Percentiles rank a stretch among this genome's conserved stretches.
phyloP scores from a whole-genome alignment of 2,113 vertebrate genomes.

The Eulemur macaco region DNA sequence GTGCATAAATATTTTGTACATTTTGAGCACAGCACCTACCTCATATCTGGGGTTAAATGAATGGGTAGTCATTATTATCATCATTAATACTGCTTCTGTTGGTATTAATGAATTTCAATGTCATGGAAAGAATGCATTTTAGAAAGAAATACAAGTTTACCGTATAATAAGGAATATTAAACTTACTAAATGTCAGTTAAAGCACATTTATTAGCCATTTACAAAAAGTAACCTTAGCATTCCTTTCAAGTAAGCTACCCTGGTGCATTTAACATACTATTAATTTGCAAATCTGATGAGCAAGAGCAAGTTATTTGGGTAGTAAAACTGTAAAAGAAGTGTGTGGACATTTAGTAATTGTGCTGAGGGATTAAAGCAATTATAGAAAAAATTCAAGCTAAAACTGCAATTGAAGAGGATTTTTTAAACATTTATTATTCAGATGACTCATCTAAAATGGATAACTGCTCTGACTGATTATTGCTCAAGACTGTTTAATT shows the following conservation, averaged over 20 bases:
- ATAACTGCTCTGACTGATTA: conserved; percentile 73
- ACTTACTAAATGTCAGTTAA: conserved; percentile 35
- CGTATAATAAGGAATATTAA: neutral
- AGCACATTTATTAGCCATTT: conserved; percentile 53
- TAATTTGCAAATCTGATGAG: conserved; percentile 69
- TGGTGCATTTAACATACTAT: conserved; percentile 56
- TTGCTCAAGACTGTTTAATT: conserved; percentile 71
- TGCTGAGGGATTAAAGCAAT: conserved; percentile 66
- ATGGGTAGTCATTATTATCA: neutral
- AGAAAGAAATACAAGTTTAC: conserved; percentile 37
- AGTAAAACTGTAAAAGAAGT: conserved; percentile 59
- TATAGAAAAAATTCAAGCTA: conserved; percentile 58
- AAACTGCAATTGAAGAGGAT: conserved; percentile 57
- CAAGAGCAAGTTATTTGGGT: conserved; percentile 59
- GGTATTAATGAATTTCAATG: conserved; percentile 26
- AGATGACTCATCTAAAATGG: conserved; percentile 71
- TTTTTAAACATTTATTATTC: conserved; percentile 66
- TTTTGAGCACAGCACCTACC: neutral
- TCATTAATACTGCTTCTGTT: neutral
- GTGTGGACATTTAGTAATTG: conserved; percentile 67
- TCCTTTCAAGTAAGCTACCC: conserved; percentile 42
- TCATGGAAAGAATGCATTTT: neutral
- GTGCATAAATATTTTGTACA: neutral
- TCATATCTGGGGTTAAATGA: neutral
- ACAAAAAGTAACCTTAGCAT: conserved; percentile 60